A percentile compares a stretch with the other conserved stretches of the same genome.
Conservation (phyloP, 2,113 vertebrate species). For the Haemorhous mexicanus region DNA sequence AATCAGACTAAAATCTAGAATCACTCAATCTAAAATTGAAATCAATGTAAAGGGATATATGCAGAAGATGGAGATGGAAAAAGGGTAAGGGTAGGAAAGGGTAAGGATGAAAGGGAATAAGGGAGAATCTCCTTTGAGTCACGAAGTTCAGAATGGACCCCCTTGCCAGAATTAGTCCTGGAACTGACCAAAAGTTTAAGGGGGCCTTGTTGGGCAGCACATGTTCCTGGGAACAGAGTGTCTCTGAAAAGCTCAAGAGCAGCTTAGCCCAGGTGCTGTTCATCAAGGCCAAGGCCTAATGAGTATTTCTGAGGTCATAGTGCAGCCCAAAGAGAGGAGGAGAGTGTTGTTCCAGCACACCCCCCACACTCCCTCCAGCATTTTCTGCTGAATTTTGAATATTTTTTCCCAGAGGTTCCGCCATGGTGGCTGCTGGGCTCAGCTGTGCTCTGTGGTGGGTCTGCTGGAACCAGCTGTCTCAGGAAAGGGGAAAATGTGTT, state of each 20-base stretch:
- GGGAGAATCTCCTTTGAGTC: background rate
- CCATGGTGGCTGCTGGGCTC: background rate
- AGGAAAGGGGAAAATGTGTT: fast-evolving
- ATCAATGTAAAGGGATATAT: background rate
- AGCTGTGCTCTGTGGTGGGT: background rate
- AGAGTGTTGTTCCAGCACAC: background rate
- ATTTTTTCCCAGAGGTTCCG: fast-evolving
- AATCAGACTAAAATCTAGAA: background rate
- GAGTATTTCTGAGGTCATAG: background rate
- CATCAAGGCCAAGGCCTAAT: too few relatives aligned
- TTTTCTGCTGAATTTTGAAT: background rate
- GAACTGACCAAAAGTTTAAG: background rate
- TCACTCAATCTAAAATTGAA: background rate
- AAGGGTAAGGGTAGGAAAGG: background rate
- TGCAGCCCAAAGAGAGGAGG: fast-evolving
- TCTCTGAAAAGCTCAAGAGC: background rate
- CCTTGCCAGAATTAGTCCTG: background rate
- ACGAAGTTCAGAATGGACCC: background rate
- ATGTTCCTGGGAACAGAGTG: background rate
- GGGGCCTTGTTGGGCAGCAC: background rate
- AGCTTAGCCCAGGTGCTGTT: background rate
- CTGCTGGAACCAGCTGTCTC: background rate
- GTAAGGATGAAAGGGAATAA: background rate
- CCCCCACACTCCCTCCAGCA: fast-evolving
- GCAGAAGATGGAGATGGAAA: background rate